Conservation (phyloP, 2,888 invertebrate species). For the Orchesellides sinensis region DNA sequence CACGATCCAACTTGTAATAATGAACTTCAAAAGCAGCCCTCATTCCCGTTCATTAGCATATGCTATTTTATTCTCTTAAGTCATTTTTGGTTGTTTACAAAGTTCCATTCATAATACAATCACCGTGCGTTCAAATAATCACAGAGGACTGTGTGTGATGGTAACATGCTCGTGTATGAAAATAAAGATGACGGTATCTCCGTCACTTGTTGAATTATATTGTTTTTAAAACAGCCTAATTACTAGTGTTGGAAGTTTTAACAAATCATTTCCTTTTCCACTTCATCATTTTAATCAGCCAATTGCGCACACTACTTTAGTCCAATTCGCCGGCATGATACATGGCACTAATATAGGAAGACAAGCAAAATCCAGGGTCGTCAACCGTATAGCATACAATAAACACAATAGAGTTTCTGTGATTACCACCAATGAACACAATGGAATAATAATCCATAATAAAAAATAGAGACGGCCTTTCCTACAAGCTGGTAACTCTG, state of each 20-base stretch:
- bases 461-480: no score
- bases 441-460: no score
- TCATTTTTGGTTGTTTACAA: no score
- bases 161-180: no score
- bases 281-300: slow-evolving; percentile 40
- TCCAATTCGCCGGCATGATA: not conserved
- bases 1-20: not conserved
- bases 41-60: slow-evolving; percentile 13
- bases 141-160: no score
- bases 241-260: slow-evolving; percentile 24
- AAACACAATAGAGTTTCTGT: not conserved
- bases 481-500: no score
- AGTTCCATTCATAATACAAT: no score
- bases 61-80: not conserved
- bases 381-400: slow-evolving; percentile 1
- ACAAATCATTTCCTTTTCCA: slow-evolving; percentile 59
- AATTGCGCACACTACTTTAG: slow-evolving; percentile 18
- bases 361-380: slow-evolving; percentile 12
- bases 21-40: slow-evolving; percentile 1
- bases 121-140: no score
- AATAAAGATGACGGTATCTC: not conserved
- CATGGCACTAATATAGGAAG: not conserved
- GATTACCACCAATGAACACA: slow-evolving; percentile 3
- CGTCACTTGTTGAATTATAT: slow-evolving; percentile 10
- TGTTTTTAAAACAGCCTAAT: slow-evolving; percentile 6